phyloP scores from a whole-genome alignment of 2,888 invertebrate genomes.

The Nemoura dubitans region DNA sequence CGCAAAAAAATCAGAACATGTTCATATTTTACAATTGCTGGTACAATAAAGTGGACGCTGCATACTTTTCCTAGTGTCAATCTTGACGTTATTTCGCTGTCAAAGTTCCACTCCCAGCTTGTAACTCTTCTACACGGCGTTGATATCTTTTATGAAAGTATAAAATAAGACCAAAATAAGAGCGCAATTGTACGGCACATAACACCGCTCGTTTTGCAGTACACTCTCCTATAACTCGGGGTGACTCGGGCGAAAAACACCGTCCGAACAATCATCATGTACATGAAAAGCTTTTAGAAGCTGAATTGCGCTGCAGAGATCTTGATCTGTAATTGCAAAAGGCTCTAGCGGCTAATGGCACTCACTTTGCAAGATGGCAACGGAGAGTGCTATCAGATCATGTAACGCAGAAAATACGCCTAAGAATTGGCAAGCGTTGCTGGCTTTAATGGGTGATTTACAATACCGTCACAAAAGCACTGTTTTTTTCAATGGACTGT shows the following conservation, averaged over 20 bases:
- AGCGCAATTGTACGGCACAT: neutral
- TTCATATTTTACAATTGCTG: neutral
- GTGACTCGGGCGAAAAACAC: neutral
- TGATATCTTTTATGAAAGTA: neutral
- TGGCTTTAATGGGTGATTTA: neutral
- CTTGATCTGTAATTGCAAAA: neutral
- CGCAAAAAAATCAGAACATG: neutral
- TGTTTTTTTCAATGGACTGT: neutral
- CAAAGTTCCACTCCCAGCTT: neutral
- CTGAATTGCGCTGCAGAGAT: neutral
- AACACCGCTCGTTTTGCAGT: no score
- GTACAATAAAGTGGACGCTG: no score
- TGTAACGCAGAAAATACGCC: neutral
- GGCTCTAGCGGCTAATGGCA: neutral
- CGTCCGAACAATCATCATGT: neutral
- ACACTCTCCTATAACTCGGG: no score
- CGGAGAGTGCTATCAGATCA: neutral
- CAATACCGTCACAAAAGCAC: neutral
- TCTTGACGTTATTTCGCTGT: neutral
- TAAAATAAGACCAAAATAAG: neutral
- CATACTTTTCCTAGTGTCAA: neutral
- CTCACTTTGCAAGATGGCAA: neutral
- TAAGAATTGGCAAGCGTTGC: neutral
- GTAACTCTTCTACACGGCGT: neutral
- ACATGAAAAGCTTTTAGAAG: neutral